phyloP scores from a whole-genome alignment of 37 sponge, comb jelly and placozoan species.

The Petrosia ficiformis region DNA sequence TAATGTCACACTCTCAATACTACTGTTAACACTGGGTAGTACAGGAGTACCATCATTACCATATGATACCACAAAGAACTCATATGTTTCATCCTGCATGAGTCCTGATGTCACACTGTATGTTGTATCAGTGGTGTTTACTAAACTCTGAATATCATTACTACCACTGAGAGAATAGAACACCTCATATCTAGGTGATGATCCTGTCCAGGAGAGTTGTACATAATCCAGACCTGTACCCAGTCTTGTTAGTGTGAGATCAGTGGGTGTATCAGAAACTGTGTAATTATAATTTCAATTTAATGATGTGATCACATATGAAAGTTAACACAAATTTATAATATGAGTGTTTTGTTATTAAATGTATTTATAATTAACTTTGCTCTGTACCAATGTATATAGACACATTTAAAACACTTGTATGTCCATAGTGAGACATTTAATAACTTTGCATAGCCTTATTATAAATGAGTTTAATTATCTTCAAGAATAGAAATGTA shows the following conservation, averaged over 20 bases:
- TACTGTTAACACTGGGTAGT: background rate
- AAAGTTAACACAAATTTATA: background rate
- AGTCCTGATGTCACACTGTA: background rate
- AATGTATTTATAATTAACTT: too few species aligned
- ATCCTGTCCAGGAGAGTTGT: background rate
- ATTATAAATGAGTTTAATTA: too few species aligned
- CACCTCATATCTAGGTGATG: background rate
- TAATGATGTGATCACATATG: background rate
- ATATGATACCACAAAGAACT: background rate
- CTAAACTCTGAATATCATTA: background rate
- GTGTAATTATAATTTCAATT: background rate
- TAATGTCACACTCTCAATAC: too few species aligned
- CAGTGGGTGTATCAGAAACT: background rate
- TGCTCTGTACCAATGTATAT: too few species aligned
- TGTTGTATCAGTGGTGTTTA: background rate
- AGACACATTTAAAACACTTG: too few species aligned
- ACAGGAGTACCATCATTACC: background rate
- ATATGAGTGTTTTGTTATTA: too few species aligned
- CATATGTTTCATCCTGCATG: background rate
- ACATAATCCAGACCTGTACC: background rate
- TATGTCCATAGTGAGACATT: too few species aligned
- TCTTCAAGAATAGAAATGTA: too few species aligned
- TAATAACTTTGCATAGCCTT: too few species aligned
- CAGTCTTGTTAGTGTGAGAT: background rate
- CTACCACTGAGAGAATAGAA: background rate